Base-by-base conservation (phyloP, 2,113 vertebrate genomes). In the Hyaena hyaena region DNA sequence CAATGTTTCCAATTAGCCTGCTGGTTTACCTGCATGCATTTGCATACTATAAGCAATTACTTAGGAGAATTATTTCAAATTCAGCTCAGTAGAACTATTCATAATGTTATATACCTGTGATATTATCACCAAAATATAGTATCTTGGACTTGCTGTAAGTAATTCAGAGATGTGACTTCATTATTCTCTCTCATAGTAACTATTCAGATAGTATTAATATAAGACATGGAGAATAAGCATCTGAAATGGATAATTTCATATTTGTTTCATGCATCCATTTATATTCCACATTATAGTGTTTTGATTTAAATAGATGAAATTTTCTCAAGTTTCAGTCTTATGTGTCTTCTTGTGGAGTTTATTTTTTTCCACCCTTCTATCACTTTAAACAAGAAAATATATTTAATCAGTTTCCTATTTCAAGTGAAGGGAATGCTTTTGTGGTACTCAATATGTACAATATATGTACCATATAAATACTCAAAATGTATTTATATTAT, bases 341-440 rank as follows among this genome's bases (percentile, higher is more conserved):
- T 2, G 14, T 81, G 15, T 82, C 43, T 94, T 93, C 19, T 88
- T 63, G 1, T 91, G 45, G 14, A 53, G 58, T 73, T 90, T 39
- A 95, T 76, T 87, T 98, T 35, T 92, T 92, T 63, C 58, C 33
- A 76, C 31, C 31, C 65, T 96, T 79, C 81, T 65, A 11, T 80
- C 66, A 8, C 35, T 58, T 96, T 89, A 97, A 95, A 74, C 55
- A 65, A 95, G 65, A 95, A 95, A 79, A 96, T 88, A 43, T 17
- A 79, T 80, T 96, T 76, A 73, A 58, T 86, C 77, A 33, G 63
- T 88, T 94, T 95, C 15, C 26, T 88, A 14, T 61, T 76, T 82
- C 43, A 83, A 95, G 55, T 69, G 43, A 86, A 3, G 14, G 39
- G 4, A 21, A 61, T 85, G 26, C 1, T 90, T 31, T 86, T 74